Conservation (phyloP, 2,113 vertebrate species). For the Noctilio leporinus region DNA sequence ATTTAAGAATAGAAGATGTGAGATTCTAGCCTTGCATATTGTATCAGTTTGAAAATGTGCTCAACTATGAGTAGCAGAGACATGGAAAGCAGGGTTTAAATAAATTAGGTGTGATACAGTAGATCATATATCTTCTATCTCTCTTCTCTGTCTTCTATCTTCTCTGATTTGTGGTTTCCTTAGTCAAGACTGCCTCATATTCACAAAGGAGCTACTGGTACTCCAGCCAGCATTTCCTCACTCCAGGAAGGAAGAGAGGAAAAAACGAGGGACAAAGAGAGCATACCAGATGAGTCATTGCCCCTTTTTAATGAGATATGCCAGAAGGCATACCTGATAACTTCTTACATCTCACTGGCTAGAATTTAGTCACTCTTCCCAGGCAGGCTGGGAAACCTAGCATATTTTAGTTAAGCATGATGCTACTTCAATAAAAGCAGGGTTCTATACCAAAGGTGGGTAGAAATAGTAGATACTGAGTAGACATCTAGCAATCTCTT, state of each 20-base stretch:
- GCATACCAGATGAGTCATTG: background rate
- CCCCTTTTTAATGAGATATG: background rate
- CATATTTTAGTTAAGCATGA: background rate
- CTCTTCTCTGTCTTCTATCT: background rate
- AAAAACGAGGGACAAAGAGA: background rate
- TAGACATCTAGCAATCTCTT: background rate
- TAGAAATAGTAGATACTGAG: background rate
- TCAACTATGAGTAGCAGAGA: conserved; percentile 10
- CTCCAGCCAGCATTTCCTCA: background rate
- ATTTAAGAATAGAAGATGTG: conserved; percentile 48
- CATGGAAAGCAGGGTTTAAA: background rate
- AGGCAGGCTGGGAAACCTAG: background rate
- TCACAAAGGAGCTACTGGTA: background rate
- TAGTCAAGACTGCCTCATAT: background rate
- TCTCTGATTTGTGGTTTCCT: background rate
- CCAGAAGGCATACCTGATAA: background rate
- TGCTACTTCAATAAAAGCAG: background rate
- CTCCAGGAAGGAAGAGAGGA: background rate
- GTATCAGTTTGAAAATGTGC: conserved; percentile 38
- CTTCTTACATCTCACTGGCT: background rate
- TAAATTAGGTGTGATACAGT: background rate
- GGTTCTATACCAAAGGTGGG: background rate
- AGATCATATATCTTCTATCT: background rate
- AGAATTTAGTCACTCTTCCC: background rate
- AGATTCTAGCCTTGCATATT: background rate